Base-by-base conservation (phyloP, 2,797 vertebrate species). In the Poecilia gillii region DNA sequence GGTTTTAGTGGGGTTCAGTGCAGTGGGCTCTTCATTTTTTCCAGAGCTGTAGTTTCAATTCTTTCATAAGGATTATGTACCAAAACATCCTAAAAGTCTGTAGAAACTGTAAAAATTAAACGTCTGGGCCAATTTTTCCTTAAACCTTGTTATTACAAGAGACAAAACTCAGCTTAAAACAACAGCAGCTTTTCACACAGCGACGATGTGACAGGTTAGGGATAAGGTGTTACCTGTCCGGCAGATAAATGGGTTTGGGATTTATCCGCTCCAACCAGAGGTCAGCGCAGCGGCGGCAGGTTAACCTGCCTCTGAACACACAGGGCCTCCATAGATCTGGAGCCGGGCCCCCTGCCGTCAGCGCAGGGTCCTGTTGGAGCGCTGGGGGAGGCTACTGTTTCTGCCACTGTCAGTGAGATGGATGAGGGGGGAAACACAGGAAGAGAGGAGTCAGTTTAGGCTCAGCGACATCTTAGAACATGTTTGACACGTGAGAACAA, bases 361-460 rank as follows among this genome's bases (percentile, higher is more conserved):
- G 23, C 72, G 1, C 45, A 77, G 82, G 87, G 82, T 77, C 86
- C 88, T 11, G 73, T 11, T 47, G 83, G 41, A 80, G 78, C 76
- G 72, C 91, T 84, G 9, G 3, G 89, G 89, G 91, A 93, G 91
- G 91, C 90, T 94, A 80, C 92, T 93, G 89, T 94, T 94, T 91
- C 92, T 86, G 79, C 86, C 77, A 87, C 85, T 91, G 91, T 94
- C 91, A 91, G 79, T 77, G 93, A 94, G 93, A 94, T 91, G 90
- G 92, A 94, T 93, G 91, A 93, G 85, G 82, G 75, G 84, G 89
- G 81, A 88, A 89, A 87, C 84, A 64, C 80, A 72, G 68, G 55
- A 76, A 88, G 78, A 88, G 81, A 64, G 77, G 83, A 79, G 75
- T 64, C 82, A 75, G 46, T 82, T 88, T 77, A 72, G 75, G 28